These are phyloP conservation scores for Rhorus exstirpatorius DNA, from an alignment of 2,888 invertebrate species.

Conservation along the genomic window DNA sequence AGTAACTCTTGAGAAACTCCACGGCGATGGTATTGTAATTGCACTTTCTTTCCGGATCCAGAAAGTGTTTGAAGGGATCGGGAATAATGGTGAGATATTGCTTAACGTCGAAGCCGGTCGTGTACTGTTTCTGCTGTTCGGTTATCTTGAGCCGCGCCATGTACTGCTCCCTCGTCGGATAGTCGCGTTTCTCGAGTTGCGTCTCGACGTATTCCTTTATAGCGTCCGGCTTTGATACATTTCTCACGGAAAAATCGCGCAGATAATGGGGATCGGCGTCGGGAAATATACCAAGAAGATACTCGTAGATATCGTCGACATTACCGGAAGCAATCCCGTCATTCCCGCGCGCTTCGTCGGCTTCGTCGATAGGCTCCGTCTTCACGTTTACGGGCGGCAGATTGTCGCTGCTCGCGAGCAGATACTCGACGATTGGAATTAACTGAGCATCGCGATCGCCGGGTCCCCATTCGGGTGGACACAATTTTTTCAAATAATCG, in stretches of 20 bases:
- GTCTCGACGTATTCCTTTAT: conserved; percentile 75
- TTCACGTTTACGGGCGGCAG: background rate
- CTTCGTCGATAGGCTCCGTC: background rate
- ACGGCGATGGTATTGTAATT: conserved; percentile 66
- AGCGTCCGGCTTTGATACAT: conserved; percentile 66
- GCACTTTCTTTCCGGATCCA: conserved; percentile 72
- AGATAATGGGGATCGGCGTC: conserved; percentile 81
- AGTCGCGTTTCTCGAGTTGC: conserved; percentile 74
- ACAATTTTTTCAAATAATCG: conserved; percentile 73
- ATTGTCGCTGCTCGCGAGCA: conserved; percentile 39
- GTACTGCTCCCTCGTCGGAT: conserved; percentile 77
- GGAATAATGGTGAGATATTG: conserved; percentile 86
- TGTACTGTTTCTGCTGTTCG: conserved; percentile 85
- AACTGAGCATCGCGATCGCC: conserved; percentile 66
- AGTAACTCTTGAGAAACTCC: conserved; percentile 76
- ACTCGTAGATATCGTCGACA: conserved; percentile 71
- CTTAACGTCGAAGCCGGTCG: conserved; percentile 84
- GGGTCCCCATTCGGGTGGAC: conserved; percentile 69
- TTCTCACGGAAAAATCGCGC: conserved; percentile 65
- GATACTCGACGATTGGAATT: conserved; percentile 55
- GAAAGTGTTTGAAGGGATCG: conserved; percentile 84
- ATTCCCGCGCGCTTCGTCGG: background rate
- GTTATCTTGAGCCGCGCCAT: conserved; percentile 72
- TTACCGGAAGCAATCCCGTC: conserved; percentile 13
- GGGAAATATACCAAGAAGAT: conserved; percentile 79